Evolutionary conservation across 2,797 vertebrate genomes (phyloP).

Genomic region (Meda fulgida): DNA sequence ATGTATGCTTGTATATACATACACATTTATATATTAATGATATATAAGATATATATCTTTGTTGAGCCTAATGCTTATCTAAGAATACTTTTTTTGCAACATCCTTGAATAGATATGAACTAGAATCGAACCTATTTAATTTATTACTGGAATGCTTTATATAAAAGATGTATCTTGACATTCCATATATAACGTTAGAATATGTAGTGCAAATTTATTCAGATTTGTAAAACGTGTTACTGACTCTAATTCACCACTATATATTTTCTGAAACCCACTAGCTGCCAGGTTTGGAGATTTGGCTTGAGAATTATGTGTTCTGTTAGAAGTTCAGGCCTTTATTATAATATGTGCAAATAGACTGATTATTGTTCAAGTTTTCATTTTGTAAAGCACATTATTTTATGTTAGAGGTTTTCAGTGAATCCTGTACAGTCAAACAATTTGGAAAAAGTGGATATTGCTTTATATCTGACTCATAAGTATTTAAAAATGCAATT

Average conservation of each 20-base stretch:
- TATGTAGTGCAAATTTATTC: neutral
- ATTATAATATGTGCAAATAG: neutral
- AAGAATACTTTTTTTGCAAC: constrained; percentile 48
- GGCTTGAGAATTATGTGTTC: neutral
- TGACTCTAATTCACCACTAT: neutral
- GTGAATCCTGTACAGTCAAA: neutral
- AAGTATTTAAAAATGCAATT: neutral
- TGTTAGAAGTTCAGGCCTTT: neutral
- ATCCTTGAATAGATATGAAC: constrained; percentile 33
- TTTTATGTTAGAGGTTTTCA: neutral
- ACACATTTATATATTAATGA: constrained; percentile 26
- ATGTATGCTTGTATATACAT: constrained; percentile 40
- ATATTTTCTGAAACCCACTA: constrained; percentile 11
- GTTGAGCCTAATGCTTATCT: constrained; percentile 29
- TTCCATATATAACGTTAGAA: constrained; percentile 13
- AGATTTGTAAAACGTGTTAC: neutral
- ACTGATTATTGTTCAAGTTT: neutral
- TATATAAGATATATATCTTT: constrained; percentile 37
- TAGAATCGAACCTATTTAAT: constrained; percentile 43
- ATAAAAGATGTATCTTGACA: constrained; percentile 39
- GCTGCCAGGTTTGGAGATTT: neutral
- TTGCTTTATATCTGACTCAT: neutral
- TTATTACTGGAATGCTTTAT: constrained; percentile 37
- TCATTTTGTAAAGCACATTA: constrained; percentile 31
- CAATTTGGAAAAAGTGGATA: neutral